Evolutionary conservation across 1,140 invertebrate species (phyloP).

Genomic region (Temnothorax nylanderi): DNA sequence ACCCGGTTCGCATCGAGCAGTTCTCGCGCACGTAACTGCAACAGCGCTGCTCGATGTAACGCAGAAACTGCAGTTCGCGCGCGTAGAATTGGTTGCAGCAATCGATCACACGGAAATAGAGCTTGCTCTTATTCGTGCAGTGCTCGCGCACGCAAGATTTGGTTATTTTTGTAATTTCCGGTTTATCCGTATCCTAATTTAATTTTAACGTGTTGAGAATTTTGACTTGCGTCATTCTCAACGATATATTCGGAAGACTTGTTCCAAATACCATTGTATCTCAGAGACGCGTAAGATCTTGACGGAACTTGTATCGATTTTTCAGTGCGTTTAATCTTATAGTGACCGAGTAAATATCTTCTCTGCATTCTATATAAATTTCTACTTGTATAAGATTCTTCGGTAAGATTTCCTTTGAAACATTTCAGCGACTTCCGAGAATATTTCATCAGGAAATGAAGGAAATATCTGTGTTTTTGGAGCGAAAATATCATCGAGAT

Average conservation of each 20-base stretch:
- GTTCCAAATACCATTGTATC: neutral
- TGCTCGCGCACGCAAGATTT: conserved; percentile 16
- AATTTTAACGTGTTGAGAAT: neutral
- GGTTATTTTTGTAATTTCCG: conserved; percentile 30
- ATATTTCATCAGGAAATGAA: conserved; percentile 10
- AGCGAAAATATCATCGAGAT: conserved; percentile 23
- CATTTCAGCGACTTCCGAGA: neutral
- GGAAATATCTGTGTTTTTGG: neutral
- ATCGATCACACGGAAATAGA: conserved; percentile 39
- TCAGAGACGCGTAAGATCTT: neutral
- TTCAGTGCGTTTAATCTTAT: neutral
- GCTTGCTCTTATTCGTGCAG: conserved; percentile 2
- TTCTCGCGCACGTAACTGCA: neutral
- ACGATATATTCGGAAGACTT: neutral
- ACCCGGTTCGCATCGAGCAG: neutral
- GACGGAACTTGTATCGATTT: neutral
- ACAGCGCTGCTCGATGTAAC: neutral
- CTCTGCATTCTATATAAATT: neutral
- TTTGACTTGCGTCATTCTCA: neutral
- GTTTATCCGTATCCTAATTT: conserved; percentile 12
- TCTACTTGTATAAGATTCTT: neutral
- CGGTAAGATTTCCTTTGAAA: neutral
- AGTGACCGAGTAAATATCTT: neutral
- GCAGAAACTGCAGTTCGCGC: conserved; percentile 22
- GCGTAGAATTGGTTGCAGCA: conserved; percentile 8